phyloP scores from a whole-genome alignment of 2,888 invertebrate genomes.

The Beris morrisii region DNA sequence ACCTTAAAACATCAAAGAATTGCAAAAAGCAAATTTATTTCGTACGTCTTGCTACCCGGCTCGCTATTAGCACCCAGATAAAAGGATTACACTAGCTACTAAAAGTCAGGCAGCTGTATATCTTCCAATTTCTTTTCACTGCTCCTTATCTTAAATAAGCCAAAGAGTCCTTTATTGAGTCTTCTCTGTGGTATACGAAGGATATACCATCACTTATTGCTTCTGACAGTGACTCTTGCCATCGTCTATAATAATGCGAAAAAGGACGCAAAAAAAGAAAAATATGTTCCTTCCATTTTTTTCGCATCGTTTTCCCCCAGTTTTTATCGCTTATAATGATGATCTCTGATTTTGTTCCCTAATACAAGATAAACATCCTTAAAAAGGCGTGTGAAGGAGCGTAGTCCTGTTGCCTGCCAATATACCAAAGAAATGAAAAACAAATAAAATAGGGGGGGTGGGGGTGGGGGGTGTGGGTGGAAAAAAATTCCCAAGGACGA shows the following conservation, averaged over 20 bases:
- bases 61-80: neutral
- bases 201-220: constrained; percentile 35
- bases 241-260: constrained; percentile 20
- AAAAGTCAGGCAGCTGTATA: neutral
- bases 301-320: constrained; percentile 5
- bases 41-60: too few species aligned
- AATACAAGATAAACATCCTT: constrained; percentile 30
- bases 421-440: neutral
- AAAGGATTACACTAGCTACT: constrained; percentile 15
- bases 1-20: too few species aligned
- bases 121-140: constrained; percentile 30
- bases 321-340: constrained; percentile 31
- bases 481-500: neutral
- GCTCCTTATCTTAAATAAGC: constrained; percentile 28
- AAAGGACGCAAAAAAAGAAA: constrained; percentile 7
- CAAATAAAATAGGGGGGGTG: neutral
- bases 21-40: too few species aligned
- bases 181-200: constrained; percentile 15
- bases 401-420: neutral
- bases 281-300: constrained; percentile 12
- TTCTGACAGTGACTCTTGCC: constrained; percentile 33
- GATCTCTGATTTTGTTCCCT: constrained; percentile 29
- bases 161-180: constrained; percentile 34
- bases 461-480: too few species aligned
- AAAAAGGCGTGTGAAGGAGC: constrained; percentile 16